Evolutionary conservation across 1,140 invertebrate genomes (phyloP).

Genomic region (Neodiprion fabricii): DNA sequence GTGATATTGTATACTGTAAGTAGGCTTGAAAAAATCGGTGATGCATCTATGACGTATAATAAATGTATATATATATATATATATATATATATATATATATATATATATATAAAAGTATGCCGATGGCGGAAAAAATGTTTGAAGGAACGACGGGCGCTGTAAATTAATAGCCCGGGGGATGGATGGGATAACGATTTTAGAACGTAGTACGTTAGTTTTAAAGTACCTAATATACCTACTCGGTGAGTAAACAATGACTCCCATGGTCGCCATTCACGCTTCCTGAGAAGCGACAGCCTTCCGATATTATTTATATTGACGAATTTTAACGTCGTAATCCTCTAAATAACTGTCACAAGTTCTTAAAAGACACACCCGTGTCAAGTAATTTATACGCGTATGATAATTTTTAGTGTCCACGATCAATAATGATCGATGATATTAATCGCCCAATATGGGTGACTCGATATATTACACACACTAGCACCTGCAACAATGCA

Average conservation of each 20-base stretch:
- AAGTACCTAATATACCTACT: constrained; percentile 42
- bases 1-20: too few species aligned
- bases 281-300: constrained; percentile 18
- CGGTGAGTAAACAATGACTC: constrained; percentile 55
- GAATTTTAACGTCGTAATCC: neutral
- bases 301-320: neutral
- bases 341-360: too few species aligned
- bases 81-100: neutral
- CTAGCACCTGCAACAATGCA: too few species aligned
- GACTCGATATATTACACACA: too few species aligned
- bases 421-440: too few species aligned
- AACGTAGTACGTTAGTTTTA: neutral
- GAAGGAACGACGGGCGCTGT: neutral
- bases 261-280: constrained; percentile 54
- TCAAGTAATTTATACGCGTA: too few species aligned
- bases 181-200: neutral
- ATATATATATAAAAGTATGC: neutral
- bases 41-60: too few species aligned
- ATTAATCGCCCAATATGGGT: too few species aligned
- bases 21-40: too few species aligned
- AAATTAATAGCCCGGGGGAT: neutral
- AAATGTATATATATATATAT: neutral
- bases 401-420: too few species aligned
- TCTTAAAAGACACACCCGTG: too few species aligned
- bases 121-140: neutral